Evolutionary conservation across 2,888 invertebrate species (phyloP).

Genomic region (Barypeithes pellucidus): DNA sequence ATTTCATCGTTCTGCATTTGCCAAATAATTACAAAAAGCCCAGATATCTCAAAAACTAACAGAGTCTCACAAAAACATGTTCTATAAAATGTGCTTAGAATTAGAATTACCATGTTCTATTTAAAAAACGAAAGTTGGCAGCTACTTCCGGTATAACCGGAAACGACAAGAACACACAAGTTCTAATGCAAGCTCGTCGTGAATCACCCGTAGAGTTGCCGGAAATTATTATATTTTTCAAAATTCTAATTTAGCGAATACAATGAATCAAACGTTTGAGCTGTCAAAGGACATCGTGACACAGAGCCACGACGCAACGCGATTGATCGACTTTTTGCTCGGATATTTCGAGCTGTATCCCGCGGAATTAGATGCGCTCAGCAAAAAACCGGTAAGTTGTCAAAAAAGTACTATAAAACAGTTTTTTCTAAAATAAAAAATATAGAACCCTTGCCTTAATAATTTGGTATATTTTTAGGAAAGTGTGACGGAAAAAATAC

Average conservation of each 20-base stretch:
- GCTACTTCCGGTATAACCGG: too few relatives aligned
- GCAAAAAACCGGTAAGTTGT: conserved; percentile 40
- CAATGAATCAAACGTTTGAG: conserved; percentile 22
- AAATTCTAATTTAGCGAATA: conserved; percentile 25
- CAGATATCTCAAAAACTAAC: too few relatives aligned
- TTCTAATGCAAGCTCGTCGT: too few relatives aligned
- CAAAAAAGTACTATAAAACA: background rate
- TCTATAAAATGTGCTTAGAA: too few relatives aligned
- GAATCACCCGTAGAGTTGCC: too few relatives aligned
- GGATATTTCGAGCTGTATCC: conserved; percentile 60
- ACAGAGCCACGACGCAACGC: conserved; percentile 61
- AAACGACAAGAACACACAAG: too few relatives aligned
- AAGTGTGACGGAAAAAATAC: conserved; percentile 53
- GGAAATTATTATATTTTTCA: too few relatives aligned
- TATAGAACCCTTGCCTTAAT: conserved; percentile 17
- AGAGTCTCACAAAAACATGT: too few relatives aligned
- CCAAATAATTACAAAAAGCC: too few relatives aligned
- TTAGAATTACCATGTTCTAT: too few relatives aligned
- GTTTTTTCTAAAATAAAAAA: background rate
- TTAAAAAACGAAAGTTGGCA: too few relatives aligned
- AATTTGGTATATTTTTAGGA: conserved; percentile 47
- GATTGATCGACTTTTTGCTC: conserved; percentile 62
- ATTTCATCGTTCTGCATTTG: too few relatives aligned
- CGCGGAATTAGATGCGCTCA: conserved; percentile 56
- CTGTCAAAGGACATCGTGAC: conserved; percentile 70